These are phyloP conservation scores for Electrophaes corylata DNA, from an alignment of 2,888 invertebrate genomes.

Conservation along the genomic window DNA sequence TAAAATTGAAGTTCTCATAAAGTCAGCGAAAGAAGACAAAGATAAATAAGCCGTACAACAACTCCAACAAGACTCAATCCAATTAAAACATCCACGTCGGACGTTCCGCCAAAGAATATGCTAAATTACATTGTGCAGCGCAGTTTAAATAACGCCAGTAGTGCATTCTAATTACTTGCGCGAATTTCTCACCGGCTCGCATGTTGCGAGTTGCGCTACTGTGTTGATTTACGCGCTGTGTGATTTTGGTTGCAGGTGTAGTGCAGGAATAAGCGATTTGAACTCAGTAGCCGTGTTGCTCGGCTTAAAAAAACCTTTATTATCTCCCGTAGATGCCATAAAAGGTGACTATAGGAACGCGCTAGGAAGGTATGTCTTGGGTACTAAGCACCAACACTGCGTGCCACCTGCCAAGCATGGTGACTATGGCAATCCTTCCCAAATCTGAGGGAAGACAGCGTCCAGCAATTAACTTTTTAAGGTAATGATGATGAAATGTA, in stretches of 20 bases:
- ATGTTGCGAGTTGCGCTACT: constrained; percentile 22
- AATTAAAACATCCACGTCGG: constrained; percentile 30
- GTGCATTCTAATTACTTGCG: constrained; percentile 35
- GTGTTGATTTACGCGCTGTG: constrained; percentile 30
- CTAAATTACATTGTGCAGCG: constrained; percentile 32
- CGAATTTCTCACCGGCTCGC: constrained; percentile 24
- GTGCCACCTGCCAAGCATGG: too few relatives aligned
- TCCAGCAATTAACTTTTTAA: too few relatives aligned
- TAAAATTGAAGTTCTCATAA: not conserved
- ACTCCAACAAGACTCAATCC: constrained; percentile 22
- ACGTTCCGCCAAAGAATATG: constrained; percentile 28
- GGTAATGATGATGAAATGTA: too few relatives aligned
- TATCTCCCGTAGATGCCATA: too few relatives aligned
- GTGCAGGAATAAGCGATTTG: not conserved
- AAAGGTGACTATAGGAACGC: too few relatives aligned
- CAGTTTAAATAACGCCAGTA: constrained; percentile 30
- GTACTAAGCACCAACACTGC: too few relatives aligned
- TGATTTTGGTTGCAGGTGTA: constrained; percentile 3
- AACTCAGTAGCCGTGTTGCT: too few relatives aligned
- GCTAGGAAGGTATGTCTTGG: too few relatives aligned
- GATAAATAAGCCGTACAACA: constrained; percentile 16
- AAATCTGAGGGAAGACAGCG: too few relatives aligned
- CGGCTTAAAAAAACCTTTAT: too few relatives aligned
- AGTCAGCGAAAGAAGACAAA: not conserved
- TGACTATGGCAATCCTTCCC: too few relatives aligned